Percentiles rank a stretch among this genome's conserved stretches.
Evolutionary conservation across 2,888 invertebrate species (phyloP).

Genomic region (Smittia sp.): DNA sequence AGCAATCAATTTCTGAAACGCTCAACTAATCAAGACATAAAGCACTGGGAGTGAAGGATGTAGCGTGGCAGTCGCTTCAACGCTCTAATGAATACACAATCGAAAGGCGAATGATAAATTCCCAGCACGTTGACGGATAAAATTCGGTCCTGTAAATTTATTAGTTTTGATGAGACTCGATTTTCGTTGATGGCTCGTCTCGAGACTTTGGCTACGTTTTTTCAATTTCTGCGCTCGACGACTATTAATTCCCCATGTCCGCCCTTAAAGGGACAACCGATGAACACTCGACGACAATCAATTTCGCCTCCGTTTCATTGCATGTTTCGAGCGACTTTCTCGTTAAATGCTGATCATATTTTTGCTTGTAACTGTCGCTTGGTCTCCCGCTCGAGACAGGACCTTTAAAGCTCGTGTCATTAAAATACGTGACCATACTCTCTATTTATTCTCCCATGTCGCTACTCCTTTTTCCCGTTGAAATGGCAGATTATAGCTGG

Average conservation of each 20-base stretch:
- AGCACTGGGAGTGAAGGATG: background rate
- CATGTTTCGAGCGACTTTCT: background rate
- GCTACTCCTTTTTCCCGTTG: background rate
- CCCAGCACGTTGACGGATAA: conserved; percentile 35
- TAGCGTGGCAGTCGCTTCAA: background rate
- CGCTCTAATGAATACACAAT: conserved; percentile 31
- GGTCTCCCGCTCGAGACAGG: background rate
- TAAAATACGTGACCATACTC: conserved; percentile 33
- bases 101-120: conserved; percentile 8
- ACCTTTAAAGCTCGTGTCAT: conserved; percentile 1
- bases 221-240: background rate
- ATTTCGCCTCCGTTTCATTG: background rate
- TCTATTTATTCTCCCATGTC: background rate
- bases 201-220: background rate
- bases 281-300: conserved; percentile 1
- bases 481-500: background rate
- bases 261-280: background rate
- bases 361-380: background rate
- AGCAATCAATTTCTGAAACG: conserved; percentile 36
- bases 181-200: background rate
- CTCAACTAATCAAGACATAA: background rate
- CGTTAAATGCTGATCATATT: background rate
- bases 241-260: background rate
- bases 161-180: conserved; percentile 14
- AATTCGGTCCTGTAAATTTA: conserved; percentile 30